A percentile compares a stretch with the other conserved stretches of the same genome.
phyloP scores from a whole-genome alignment of 2,888 invertebrate genomes.

The Sylvicola fuscatus region DNA sequence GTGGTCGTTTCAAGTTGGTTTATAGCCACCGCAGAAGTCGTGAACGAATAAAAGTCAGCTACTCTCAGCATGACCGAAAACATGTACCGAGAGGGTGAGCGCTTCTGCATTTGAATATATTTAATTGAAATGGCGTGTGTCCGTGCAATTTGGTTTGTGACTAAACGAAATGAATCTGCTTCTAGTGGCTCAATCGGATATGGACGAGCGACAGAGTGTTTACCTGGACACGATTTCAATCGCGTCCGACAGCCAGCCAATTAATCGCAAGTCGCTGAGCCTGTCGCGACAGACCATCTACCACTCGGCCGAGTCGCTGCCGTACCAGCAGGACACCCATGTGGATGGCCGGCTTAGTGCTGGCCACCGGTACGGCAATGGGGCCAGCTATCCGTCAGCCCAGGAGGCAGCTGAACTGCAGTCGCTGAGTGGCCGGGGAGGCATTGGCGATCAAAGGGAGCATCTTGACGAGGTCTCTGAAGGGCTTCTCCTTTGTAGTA shows the following conservation, averaged over 20 bases:
- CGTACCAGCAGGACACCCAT: slow-evolving; percentile 16
- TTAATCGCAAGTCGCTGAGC: slow-evolving; percentile 26
- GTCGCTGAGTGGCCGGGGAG: too few relatives aligned
- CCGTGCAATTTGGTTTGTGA: too few relatives aligned
- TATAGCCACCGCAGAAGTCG: too few relatives aligned
- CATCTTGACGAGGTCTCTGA: slow-evolving; percentile 29
- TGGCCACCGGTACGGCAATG: slow-evolving; percentile 8
- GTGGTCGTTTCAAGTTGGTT: too few relatives aligned
- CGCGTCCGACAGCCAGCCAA: slow-evolving; percentile 20
- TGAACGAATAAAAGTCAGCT: too few relatives aligned
- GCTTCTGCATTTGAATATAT: too few relatives aligned
- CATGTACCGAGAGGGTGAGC: too few relatives aligned
- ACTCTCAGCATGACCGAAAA: too few relatives aligned
- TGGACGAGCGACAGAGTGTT: slow-evolving; percentile 24
- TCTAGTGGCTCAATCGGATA: slow-evolving; percentile 7
- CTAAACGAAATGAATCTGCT: too few relatives aligned
- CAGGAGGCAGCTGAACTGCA: too few relatives aligned
- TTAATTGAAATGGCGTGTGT: too few relatives aligned
- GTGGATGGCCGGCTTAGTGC: slow-evolving; percentile 13
- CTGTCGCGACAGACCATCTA: slow-evolving; percentile 37
- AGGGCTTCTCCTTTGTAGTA: slow-evolving; percentile 23
- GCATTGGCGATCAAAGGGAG: not conserved
- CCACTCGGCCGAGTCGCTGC: slow-evolving; percentile 34
- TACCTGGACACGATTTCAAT: slow-evolving; percentile 23
- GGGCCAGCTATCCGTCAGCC: not conserved